phyloP scores from a whole-genome alignment of 2,113 vertebrate species.

The Odocoileus hemionus region DNA sequence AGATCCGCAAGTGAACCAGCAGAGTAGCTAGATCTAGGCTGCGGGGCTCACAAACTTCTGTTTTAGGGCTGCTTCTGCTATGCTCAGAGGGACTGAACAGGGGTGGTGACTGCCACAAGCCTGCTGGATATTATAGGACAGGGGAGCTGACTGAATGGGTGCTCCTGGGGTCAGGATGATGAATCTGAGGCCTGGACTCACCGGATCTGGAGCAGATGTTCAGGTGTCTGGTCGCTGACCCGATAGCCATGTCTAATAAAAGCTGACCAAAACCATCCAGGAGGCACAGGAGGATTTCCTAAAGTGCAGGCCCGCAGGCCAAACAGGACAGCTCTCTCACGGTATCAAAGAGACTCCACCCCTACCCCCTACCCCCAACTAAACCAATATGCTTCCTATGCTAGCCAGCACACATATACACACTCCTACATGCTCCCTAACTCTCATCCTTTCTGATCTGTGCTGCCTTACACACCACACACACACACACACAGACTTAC shows the following conservation, averaged over 20 bases:
- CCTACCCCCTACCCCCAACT: background rate
- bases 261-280: conserved; percentile 93
- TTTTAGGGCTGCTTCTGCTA: background rate
- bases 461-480: background rate
- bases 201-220: conserved; percentile 87
- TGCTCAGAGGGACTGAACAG: background rate
- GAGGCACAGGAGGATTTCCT: conserved; percentile 89
- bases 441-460: background rate
- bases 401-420: background rate
- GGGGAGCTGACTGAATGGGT: background rate
- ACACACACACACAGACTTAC: background rate
- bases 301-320: background rate
- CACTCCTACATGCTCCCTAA: background rate
- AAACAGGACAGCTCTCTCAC: background rate
- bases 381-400: no score
- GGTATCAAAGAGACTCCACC: background rate
- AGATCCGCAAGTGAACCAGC: background rate
- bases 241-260: conserved; percentile 91
- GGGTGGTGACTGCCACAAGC: background rate
- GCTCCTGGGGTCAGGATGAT: background rate
- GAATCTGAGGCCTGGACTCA: conserved; percentile 77
- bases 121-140: background rate
- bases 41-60: background rate
- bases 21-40: background rate
- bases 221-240: conserved; percentile 88